Percentiles rank a stretch among this genome's conserved stretches.
Evolutionary conservation across 2,888 invertebrate genomes (phyloP).

Genomic region (Saturnia japonica): DNA sequence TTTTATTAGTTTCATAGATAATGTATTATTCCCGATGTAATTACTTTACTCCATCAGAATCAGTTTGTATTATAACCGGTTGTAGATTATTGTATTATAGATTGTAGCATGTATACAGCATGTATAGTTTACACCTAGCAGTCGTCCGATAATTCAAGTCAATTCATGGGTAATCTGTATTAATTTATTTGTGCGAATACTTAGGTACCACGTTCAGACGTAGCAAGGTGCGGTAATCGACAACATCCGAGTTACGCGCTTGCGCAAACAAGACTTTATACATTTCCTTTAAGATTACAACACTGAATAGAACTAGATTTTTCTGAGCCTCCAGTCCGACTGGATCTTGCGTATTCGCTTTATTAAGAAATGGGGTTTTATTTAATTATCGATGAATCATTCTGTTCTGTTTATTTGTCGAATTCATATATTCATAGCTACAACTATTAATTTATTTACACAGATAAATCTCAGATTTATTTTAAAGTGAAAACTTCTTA

Average conservation of each 20-base stretch:
- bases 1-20: too few relatives aligned
- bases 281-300: conserved; percentile 60
- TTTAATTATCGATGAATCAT: conserved; percentile 40
- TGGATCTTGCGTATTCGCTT: conserved; percentile 12
- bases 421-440: neutral
- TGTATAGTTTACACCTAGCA: neutral
- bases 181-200: conserved; percentile 14
- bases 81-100: neutral
- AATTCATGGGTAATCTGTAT: conserved; percentile 4
- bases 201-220: conserved; percentile 1
- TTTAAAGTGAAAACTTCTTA: too few relatives aligned
- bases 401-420: neutral
- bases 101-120: neutral
- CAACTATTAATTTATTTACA: too few relatives aligned
- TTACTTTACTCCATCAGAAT: too few relatives aligned
- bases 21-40: too few relatives aligned
- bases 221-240: conserved; percentile 53
- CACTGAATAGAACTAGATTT: conserved; percentile 40
- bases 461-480: too few relatives aligned
- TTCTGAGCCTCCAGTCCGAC: conserved; percentile 15
- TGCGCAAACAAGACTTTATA: conserved; percentile 45
- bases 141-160: neutral
- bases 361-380: conserved; percentile 35
- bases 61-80: too few relatives aligned
- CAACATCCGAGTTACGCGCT: conserved; percentile 71